These are phyloP conservation scores for Elysia chlorotica DNA, from an alignment of 1,140 invertebrate genomes.

Conservation along the genomic window DNA sequence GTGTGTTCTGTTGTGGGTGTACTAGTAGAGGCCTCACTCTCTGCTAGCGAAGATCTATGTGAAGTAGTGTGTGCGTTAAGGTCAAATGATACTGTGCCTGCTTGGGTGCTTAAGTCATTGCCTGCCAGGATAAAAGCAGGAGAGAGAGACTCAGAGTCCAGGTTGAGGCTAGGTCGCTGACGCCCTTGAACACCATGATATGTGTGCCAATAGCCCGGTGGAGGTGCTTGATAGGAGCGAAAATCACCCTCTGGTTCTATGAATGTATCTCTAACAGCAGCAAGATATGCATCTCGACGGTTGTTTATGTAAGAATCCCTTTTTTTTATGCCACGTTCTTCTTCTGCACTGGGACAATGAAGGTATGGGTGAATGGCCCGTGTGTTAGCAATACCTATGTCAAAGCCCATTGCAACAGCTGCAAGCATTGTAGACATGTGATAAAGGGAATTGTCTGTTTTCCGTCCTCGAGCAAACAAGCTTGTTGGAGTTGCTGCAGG, in stretches of 20 bases:
- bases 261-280: slow-evolving; percentile 58
- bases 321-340: slow-evolving; percentile 35
- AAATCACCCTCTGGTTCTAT: slow-evolving; percentile 54
- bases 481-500: slow-evolving; percentile 28
- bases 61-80: slow-evolving; percentile 27
- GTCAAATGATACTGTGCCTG: background rate
- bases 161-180: slow-evolving; percentile 70
- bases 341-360: slow-evolving; percentile 34
- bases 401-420: slow-evolving; percentile 86
- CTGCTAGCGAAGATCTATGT: slow-evolving; percentile 39
- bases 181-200: slow-evolving; percentile 82
- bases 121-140: background rate
- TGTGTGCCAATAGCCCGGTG: slow-evolving; percentile 77
- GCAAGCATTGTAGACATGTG: slow-evolving; percentile 89
- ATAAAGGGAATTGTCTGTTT: slow-evolving; percentile 83
- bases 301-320: slow-evolving; percentile 52
- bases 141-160: slow-evolving; percentile 57
- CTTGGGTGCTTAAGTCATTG: too few species aligned
- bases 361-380: slow-evolving; percentile 78
- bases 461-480: slow-evolving; percentile 45
- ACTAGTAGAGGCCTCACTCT: slow-evolving; percentile 42
- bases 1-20: slow-evolving; percentile 29
- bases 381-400: slow-evolving; percentile 84
- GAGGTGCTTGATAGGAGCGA: slow-evolving; percentile 67
- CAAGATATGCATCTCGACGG: slow-evolving; percentile 58